Base-by-base conservation (phyloP, 2,797 vertebrate genomes). In the Pseudotriccus pelzelni region DNA sequence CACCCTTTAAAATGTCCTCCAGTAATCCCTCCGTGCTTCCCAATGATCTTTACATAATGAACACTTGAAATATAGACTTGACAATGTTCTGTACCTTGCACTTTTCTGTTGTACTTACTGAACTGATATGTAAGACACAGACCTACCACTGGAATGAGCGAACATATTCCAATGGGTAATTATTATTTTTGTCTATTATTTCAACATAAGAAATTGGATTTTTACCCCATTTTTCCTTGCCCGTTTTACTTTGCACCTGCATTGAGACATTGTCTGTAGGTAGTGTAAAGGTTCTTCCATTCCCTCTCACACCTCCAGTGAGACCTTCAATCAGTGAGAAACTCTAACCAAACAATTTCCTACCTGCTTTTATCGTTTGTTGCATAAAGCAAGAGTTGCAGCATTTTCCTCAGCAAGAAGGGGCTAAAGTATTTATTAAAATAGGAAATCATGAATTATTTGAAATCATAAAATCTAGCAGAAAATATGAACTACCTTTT, bases 341-440 rank as follows among this genome's bases (percentile, higher is more conserved):
- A 44, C 28, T 52, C 47, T 44, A 83, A 32, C 3, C 18, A 52
- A 47, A 37, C 28, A 7, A 15, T 60, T 84, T 70, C 28, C 41
- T 78, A 10, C 37, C 12, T 60, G 16, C 7, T 90, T 12, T 8
- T 52, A 24, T 25, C 0, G 0, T 23, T 77, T 55, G 14, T 41
- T 83, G 44, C 36, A 46, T 4, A 73, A 13, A 46, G 12, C 8
- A 67, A 52, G 55, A 66, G n/a, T 55, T 69, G 50, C n/a, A 83
- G 25, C 34, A 20, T 52, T 79, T 93, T 10, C 14, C 25, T 43
- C 56, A 85, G 60, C 21, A 47, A 67, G 43, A 76, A 66, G 22
- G 7, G 32, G 7, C 6, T 64, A 39, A 56, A 64, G 7, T 67
- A 22, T 64, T 84, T 78, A 64, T 34, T 47, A 50, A 79, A 79